Evolutionary conservation across 1,140 invertebrate species (phyloP).

Genomic region (Papilio dardanus): DNA sequence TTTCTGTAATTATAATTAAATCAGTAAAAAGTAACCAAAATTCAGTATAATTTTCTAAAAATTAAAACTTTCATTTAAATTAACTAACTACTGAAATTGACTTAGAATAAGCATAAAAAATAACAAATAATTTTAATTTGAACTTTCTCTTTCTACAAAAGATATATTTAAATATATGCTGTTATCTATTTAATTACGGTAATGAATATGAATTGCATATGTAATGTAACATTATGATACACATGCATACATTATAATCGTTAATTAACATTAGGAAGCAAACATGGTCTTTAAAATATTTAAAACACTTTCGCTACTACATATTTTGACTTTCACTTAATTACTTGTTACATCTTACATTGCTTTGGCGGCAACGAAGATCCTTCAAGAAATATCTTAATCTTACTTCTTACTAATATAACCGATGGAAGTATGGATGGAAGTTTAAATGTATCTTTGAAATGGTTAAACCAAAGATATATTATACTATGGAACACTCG

Average conservation of each 20-base stretch:
- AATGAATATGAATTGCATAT: background rate
- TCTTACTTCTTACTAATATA: no score
- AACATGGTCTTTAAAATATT: background rate
- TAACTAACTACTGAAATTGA: background rate
- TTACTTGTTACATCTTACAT: background rate
- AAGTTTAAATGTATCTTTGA: no score
- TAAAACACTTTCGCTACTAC: background rate
- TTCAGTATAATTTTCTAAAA: background rate
- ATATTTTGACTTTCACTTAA: background rate
- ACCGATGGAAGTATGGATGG: no score
- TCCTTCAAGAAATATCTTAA: no score
- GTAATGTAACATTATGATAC: background rate
- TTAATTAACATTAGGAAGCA: background rate
- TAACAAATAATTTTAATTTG: background rate
- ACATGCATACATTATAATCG: background rate
- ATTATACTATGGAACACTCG: no score
- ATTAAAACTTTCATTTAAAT: background rate
- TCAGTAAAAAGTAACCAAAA: background rate
- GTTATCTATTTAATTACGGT: background rate
- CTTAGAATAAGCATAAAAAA: background rate
- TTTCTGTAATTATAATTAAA: background rate
- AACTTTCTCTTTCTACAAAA: background rate
- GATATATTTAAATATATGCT: background rate
- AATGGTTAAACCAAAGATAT: no score
- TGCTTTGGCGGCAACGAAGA: background rate